Conservation (phyloP, 2,113 vertebrate species). For the human (Homo sapiens) region DNA sequence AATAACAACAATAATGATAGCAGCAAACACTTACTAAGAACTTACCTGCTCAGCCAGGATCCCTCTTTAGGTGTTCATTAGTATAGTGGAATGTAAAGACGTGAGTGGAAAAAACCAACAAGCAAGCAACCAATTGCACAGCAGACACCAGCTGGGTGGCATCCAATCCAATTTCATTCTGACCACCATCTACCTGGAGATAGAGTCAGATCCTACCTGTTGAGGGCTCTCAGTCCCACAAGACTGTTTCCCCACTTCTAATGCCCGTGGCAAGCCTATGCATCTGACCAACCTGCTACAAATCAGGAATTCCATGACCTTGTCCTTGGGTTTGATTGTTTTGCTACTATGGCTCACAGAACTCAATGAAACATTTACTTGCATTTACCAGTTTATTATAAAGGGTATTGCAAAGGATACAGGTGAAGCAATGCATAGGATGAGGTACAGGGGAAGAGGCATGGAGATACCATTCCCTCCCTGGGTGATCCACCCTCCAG, state of each 20-base stretch:
- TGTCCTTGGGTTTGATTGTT: background rate
- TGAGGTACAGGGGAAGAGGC: background rate
- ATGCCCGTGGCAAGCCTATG: background rate
- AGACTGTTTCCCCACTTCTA: background rate
- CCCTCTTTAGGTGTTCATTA: no score
- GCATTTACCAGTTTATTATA: background rate
- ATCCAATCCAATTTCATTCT: background rate
- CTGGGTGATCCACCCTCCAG: background rate
- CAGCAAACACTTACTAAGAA: no score
- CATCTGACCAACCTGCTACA: background rate
- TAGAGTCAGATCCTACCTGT: background rate
- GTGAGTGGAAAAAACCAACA: background rate
- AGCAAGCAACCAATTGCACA: background rate
- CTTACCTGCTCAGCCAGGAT: background rate
- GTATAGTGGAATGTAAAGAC: rapidly evolving
- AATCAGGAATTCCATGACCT: background rate
- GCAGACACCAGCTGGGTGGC: background rate
- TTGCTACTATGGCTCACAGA: background rate
- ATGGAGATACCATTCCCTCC: background rate
- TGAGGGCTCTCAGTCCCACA: background rate
- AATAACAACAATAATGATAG: background rate
- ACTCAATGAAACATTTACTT: background rate
- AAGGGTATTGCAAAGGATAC: background rate
- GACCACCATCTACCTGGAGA: background rate
- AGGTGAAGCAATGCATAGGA: background rate